Base-by-base conservation (phyloP, 2,797 vertebrate species). In the Darevskia mixta region DNA sequence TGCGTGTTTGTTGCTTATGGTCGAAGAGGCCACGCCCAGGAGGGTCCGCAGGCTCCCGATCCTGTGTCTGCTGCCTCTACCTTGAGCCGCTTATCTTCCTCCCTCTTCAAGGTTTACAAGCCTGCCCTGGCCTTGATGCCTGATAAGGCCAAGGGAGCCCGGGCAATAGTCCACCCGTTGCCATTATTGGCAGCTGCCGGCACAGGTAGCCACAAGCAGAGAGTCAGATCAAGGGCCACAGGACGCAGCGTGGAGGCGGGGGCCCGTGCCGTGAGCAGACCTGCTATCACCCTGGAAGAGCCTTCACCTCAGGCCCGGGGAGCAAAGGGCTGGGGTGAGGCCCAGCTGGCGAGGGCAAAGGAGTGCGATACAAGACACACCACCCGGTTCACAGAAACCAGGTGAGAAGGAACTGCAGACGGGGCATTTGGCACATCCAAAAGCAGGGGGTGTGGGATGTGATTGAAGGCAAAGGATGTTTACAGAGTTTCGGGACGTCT, bases 61-160 rank as follows among this genome's bases (percentile, higher is more conserved):
- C 0, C 13, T 32, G 3, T 10, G 76, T 4, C 49, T 23, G 32
- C 29, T 23, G 25, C 4, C 86, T 38, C 82, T 38, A 38, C 77
- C 38, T n/a, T 23, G 6, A 79, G 35, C 69, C 18, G 15, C 1
- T 82, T n/a, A n/a, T 85, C 71, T 45, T 84, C 76, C 13, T 8
- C 17, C 43, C 29, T 72, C 20, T 35, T 76, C 81, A 88, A 88
- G 67, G 82, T 88, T 88, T 88, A 88, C 87, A 66, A 75, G 6
- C 69, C 35, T 49, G 35, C 2, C 76, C 45, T n/a, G 43, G 76
- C 87, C 87, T 79, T 88, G 87, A 64, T 0, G 7, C 82, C 77
- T 49, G 78, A 85, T 85, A 85, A 85, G 67, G 72, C 43, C 71
- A 81, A 0, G 38, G 49, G 49, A 58, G 58, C 71, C 29, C 4